A percentile compares a stretch with the other conserved stretches of the same genome.
Evolutionary conservation across 2,797 vertebrate species (phyloP).

Genomic region (Ambastaia sidthimunki): DNA sequence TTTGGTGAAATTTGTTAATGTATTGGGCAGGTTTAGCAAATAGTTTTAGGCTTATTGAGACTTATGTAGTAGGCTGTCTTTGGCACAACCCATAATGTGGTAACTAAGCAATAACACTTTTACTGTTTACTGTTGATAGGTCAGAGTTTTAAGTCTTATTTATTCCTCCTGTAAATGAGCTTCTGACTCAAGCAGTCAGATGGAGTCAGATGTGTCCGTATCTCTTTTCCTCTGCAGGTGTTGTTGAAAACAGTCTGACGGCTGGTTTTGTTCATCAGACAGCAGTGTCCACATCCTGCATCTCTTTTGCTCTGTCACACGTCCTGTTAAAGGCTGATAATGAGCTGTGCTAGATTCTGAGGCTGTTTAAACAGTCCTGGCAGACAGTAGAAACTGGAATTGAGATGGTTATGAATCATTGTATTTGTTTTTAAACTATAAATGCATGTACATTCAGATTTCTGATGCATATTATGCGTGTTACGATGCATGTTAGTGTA

Average conservation of each 20-base stretch:
- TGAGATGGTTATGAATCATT: not conserved
- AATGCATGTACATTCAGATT: too few species aligned
- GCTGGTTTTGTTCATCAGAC: constrained; percentile 10
- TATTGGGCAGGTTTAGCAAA: too few species aligned
- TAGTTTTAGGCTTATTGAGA: too few species aligned
- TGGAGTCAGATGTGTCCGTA: constrained; percentile 23
- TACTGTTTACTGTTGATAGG: too few species aligned
- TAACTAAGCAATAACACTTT: too few species aligned
- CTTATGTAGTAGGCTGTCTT: too few species aligned
- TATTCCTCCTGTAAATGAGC: constrained; percentile 24
- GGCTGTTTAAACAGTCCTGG: not conserved
- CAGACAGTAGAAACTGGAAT: not conserved
- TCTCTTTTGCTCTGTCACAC: constrained; percentile 1
- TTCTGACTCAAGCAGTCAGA: constrained; percentile 42
- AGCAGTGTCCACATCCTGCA: not conserved
- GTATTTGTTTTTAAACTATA: too few species aligned
- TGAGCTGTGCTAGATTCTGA: constrained; percentile 3
- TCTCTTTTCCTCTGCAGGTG: constrained; percentile 9
- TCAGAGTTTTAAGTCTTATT: not conserved
- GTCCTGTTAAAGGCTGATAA: constrained; percentile 17
- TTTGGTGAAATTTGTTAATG: too few species aligned
- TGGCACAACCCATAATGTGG: too few species aligned
- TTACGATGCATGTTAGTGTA: not conserved
- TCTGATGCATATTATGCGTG: not conserved
- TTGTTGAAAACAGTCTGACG: constrained; percentile 34